Base-by-base conservation (phyloP, 2,888 invertebrate genomes). In the Microctonus aethiopoides region DNA sequence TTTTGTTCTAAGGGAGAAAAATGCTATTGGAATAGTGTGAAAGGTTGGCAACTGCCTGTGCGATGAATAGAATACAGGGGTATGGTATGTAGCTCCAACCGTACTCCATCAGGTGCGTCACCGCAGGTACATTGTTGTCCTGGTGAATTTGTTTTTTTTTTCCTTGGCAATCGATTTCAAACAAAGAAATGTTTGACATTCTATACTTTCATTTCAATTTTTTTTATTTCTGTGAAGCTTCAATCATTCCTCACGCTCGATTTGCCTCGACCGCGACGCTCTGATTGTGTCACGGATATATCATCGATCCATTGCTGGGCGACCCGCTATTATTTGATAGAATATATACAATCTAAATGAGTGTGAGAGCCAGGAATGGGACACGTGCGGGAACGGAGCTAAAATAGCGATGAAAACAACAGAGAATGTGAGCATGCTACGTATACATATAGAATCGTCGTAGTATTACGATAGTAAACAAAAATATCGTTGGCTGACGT, bases 381-480 rank as follows among this genome's bases (percentile, higher is more conserved):
- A 64, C 69, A 63, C 24, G 63, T 41, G 57, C 22, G 24, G 69
- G 34, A 64, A 64, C 64, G 20, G 57, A 22, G 34, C 56, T 36
- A 56, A 11, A 9, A 56, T 61, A 39, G 22, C n/a, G 26, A 57
- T 63, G 71, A 67, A 68, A 72, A 72, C 68, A 65, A 60, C 54
- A 24, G 63, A 20, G 57, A 46, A 39, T 51, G 32, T 71, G 68
- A 34, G 24, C 20, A 66, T 41, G 22, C 36, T 46, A 67, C 32
- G 51, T 57, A 20, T 34, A 24, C 26, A 51, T 41, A 68, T 70
- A 64, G 68, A 71, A 72, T 69, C 73, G 70, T 74, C 74, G 32
- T 24, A 78, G 78, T 81, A 81, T 83, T 81, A 82, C 78, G 70
- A 72, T 72, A 78, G 78, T 81, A 84, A 84, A 84, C 83, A 83